Evolutionary conservation across 2,888 invertebrate species (phyloP).

Genomic region (Caradrina clavipalpis): DNA sequence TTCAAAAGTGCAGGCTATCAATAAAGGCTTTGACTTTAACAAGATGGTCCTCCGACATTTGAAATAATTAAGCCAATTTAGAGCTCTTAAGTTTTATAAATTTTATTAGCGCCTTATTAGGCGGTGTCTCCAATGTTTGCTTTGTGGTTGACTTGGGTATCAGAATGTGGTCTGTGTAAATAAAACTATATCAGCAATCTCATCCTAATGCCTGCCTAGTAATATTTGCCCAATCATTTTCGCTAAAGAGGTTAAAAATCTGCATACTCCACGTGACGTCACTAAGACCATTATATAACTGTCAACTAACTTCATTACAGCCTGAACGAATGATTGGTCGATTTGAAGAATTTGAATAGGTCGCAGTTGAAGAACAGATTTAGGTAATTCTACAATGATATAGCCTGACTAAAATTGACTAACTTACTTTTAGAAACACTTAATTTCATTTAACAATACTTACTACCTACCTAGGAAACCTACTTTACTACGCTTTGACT

Average conservation of each 20-base stretch:
- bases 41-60: too few species aligned
- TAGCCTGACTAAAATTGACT: background rate
- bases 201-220: too few species aligned
- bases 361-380: conserved; percentile 31
- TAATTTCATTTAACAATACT: background rate
- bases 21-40: too few species aligned
- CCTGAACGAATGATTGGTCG: conserved; percentile 25
- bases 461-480: background rate
- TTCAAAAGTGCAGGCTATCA: too few species aligned
- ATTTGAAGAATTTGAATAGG: conserved; percentile 30
- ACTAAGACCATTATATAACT: background rate
- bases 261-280: background rate
- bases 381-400: conserved; percentile 38
- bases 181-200: too few species aligned
- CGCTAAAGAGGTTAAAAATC: too few species aligned
- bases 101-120: too few species aligned
- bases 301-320: conserved; percentile 37
- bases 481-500: background rate
- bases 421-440: background rate
- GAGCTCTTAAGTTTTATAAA: too few species aligned
- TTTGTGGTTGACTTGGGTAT: too few species aligned
- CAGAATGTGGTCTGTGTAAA: too few species aligned
- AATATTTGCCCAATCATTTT: background rate
- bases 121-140: too few species aligned
- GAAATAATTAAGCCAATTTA: too few species aligned